A percentile compares a stretch with the other conserved stretches of the same genome.
These are phyloP conservation scores for Aporophyla lueneburgensis DNA, from an alignment of 2,888 invertebrate genomes.

Conservation along the genomic window DNA sequence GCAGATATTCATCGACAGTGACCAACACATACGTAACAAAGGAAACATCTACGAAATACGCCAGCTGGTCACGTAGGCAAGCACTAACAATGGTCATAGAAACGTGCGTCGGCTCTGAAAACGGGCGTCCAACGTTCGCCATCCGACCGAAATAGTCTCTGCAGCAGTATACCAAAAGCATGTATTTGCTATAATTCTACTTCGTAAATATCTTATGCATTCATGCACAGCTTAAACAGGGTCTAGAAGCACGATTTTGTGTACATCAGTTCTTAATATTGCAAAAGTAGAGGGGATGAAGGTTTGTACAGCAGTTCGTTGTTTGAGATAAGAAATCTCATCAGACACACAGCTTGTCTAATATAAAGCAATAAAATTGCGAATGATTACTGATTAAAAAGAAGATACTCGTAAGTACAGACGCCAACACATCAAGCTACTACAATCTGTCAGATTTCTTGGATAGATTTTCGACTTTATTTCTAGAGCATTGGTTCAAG, in stretches of 20 bases:
- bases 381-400: neutral
- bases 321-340: too few species aligned
- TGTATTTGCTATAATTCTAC: too few species aligned
- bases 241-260: neutral
- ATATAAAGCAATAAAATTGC: neutral
- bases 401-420: too few species aligned
- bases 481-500: too few species aligned
- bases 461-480: too few species aligned
- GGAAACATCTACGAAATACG: constrained; percentile 7
- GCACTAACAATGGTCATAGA: constrained; percentile 48
- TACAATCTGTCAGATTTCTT: too few species aligned
- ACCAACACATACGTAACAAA: constrained; percentile 14
- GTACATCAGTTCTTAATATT: neutral
- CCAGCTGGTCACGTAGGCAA: constrained; percentile 44
- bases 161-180: neutral
- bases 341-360: too few species aligned
- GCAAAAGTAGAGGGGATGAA: too few species aligned
- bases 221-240: neutral
- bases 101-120: constrained; percentile 42
- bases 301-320: too few species aligned
- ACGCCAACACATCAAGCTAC: too few species aligned
- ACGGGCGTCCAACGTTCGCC: constrained; percentile 20
- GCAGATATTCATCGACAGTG: constrained; percentile 7
- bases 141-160: neutral
- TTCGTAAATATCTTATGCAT: neutral